Base-by-base conservation (phyloP, 2,888 invertebrate genomes). In the Rotaria macrura region DNA sequence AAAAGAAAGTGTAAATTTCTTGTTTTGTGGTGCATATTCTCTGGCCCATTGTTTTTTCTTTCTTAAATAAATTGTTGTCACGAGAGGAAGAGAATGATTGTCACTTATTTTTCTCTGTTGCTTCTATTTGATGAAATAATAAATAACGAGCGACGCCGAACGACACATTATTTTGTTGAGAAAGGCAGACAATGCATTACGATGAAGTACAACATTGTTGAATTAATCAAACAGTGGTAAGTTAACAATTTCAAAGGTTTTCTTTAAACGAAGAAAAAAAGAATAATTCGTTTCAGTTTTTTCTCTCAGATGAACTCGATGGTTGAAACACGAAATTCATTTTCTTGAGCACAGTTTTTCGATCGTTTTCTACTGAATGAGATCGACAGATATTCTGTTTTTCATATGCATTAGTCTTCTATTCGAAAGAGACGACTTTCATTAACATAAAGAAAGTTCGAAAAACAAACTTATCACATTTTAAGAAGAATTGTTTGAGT, bases 251-350 rank as follows among this genome's bases (percentile, higher is more conserved):
- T 54, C 54, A 54, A 23, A 9, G 7, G 25, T 25, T 23, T 25
- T 6, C 6, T 23, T 54, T 23, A 54, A 17, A 52, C 14, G 20
- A 52, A 12, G 17, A 52, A 52, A 52, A 52, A 52, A 52, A 52
- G 49, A 12, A 52, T 52, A 14, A 52, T 52, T 52, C 49, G 17
- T 52, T 52, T 52, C n/a, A n/a, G n/a, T 52, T 14, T 52, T 17
- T 52, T 52, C 17, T 52, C 20, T 17, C 12, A 52, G 20, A 52
- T 52, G 17, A 52, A 52, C 17, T 14, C 17, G 20, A 0, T 96
- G 9, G 47, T n/a, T n/a, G n/a, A n/a, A n/a, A n/a, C 47, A 47
- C 9, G 47, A 47, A 14, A 47, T 47, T 47, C 14, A 47, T 47
- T 47, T 47, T 47, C 14, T 14, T 47, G 9, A 9, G 10, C 47